These are phyloP conservation scores for Ariolimax columbianus DNA, from an alignment of 2,888 invertebrate species.

Conservation along the genomic window DNA sequence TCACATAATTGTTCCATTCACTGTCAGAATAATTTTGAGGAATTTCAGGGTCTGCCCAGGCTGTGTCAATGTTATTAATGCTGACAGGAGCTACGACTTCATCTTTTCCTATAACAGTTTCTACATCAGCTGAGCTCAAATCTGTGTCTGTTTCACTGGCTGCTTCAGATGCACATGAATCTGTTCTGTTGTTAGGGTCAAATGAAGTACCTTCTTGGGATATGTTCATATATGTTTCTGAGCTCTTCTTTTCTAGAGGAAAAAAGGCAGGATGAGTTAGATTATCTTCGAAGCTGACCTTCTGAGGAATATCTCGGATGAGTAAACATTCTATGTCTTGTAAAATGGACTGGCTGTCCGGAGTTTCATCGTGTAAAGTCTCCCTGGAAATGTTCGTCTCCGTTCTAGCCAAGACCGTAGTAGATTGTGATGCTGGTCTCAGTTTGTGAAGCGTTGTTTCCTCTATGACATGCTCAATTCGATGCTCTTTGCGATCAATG, in stretches of 20 bases:
- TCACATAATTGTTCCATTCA: too few species aligned
- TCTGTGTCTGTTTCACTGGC: not conserved
- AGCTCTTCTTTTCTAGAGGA: not conserved
- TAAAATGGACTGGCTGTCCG: not conserved
- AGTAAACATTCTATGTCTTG: not conserved
- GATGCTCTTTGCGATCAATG: slow-evolving; percentile 27
- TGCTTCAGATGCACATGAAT: not conserved
- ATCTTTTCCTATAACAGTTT: not conserved
- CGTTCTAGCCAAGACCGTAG: not conserved
- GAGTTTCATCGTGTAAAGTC: too few species aligned
- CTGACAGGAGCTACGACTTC: not conserved
- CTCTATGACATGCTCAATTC: not conserved
- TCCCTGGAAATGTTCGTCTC: not conserved
- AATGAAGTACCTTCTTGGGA: not conserved
- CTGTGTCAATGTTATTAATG: not conserved
- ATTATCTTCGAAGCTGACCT: not conserved
- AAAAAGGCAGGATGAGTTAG: not conserved
- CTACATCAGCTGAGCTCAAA: not conserved
- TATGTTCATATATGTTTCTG: too few species aligned
- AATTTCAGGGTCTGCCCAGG: not conserved
- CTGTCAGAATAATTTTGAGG: not conserved
- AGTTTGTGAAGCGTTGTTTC: not conserved
- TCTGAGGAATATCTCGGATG: not conserved
- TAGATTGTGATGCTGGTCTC: not conserved
- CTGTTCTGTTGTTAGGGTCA: not conserved